A percentile compares a stretch with the other conserved stretches of the same genome.
phyloP scores from a whole-genome alignment of 2,113 vertebrate genomes.

The Bubalus kerabau region DNA sequence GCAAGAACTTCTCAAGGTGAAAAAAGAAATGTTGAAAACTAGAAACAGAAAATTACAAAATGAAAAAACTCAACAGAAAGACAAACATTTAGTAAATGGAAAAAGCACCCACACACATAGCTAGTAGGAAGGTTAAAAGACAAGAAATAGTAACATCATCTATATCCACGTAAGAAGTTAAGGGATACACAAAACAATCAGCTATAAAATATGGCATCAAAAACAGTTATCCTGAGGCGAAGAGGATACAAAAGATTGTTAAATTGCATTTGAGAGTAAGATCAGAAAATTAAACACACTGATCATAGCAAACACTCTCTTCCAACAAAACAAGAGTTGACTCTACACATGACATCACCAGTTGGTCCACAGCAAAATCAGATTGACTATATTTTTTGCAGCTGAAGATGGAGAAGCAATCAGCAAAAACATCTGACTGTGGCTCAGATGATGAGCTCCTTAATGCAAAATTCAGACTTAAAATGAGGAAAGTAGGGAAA shows the following conservation, averaged over 20 bases:
- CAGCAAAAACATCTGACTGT: background rate
- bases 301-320: background rate
- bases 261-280: background rate
- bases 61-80: background rate
- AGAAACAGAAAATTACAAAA: background rate
- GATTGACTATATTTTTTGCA: background rate
- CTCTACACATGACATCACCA: background rate
- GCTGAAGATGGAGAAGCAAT: background rate
- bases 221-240: background rate
- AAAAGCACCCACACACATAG: background rate
- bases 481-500: background rate
- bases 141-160: background rate
- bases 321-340: background rate
- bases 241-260: background rate
- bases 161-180: background rate
- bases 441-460: background rate
- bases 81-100: background rate
- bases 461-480: background rate
- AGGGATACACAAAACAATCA: background rate
- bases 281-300: background rate
- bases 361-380: background rate
- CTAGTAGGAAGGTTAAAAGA: background rate
- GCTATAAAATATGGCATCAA: background rate
- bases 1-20: background rate
- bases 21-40: background rate